Percentiles rank a stretch among this genome's conserved stretches.
Conservation (phyloP, 2,797 vertebrate genomes). For the Buceros bicornis region DNA sequence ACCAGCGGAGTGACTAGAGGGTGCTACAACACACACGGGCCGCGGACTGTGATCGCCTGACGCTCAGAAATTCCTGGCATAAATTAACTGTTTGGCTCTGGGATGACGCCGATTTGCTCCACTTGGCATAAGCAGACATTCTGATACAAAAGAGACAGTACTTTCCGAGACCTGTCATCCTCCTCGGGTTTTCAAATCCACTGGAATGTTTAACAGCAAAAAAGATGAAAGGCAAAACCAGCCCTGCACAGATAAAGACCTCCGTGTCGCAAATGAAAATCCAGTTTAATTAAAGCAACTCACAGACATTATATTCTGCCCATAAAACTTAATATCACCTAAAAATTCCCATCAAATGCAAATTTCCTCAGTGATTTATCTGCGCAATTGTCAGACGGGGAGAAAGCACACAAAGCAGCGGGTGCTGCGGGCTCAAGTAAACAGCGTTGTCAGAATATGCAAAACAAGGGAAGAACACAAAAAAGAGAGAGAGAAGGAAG, state of each 20-base stretch:
- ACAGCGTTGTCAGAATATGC: constrained; percentile 64
- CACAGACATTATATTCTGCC: neutral
- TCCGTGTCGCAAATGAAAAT: neutral
- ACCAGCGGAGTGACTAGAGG: constrained; percentile 12
- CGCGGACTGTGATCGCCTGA: neutral
- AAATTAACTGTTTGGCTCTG: constrained; percentile 28
- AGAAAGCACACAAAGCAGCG: constrained; percentile 60
- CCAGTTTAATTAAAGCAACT: constrained; percentile 46
- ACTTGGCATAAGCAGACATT: constrained; percentile 22
- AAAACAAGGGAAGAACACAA: constrained; percentile 51
- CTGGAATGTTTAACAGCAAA: constrained; percentile 28
- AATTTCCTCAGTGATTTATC: constrained; percentile 54
- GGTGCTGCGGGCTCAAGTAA: constrained; percentile 59
- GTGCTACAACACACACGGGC: constrained; percentile 16
- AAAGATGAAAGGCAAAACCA: constrained; percentile 15
- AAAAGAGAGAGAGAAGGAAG: constrained; percentile 29
- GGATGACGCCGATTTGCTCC: constrained; percentile 6
- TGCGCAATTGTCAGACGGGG: constrained; percentile 14
- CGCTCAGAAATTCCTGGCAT: constrained; percentile 4
- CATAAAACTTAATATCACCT: constrained; percentile 48
- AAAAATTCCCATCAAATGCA: constrained; percentile 67
- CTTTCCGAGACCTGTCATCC: constrained; percentile 29
- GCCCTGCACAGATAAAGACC: neutral
- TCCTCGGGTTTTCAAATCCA: constrained; percentile 18
- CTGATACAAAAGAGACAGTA: neutral